These are phyloP conservation scores for Panurus biarmicus DNA, from an alignment of 2,113 vertebrate species.

Conservation along the genomic window DNA sequence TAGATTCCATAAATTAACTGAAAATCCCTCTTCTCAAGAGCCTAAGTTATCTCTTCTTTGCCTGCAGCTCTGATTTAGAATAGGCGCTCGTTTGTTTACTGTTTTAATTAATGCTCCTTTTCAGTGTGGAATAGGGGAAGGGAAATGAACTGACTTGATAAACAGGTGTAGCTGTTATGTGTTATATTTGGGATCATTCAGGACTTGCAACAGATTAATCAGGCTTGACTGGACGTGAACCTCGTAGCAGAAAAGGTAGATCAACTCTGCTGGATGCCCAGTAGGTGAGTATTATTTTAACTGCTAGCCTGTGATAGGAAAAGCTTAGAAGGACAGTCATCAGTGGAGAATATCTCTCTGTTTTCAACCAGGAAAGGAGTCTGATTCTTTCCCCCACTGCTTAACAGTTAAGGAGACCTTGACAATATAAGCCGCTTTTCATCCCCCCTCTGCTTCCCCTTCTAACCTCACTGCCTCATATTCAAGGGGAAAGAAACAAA, in stretches of 20 bases:
- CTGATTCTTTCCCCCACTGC: slow-evolving; percentile 61
- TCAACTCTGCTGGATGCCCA: slow-evolving; percentile 72
- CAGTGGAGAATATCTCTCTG: slow-evolving; percentile 49
- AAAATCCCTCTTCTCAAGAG: slow-evolving; percentile 83
- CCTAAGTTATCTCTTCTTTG: slow-evolving; percentile 80
- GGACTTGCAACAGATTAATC: slow-evolving; percentile 73
- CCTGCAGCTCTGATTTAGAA: slow-evolving; percentile 84
- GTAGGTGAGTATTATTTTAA: slow-evolving; percentile 81
- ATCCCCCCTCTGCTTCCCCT: slow-evolving; percentile 4
- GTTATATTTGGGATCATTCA: slow-evolving; percentile 63
- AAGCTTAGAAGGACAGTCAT: slow-evolving; percentile 75
- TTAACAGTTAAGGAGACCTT: slow-evolving; percentile 62
- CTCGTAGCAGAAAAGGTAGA: slow-evolving; percentile 74
- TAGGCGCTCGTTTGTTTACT: slow-evolving; percentile 78
- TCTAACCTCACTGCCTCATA: slow-evolving; percentile 22
- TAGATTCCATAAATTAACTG: slow-evolving; percentile 80
- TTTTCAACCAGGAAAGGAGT: slow-evolving; percentile 50
- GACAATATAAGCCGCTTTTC: slow-evolving; percentile 52
- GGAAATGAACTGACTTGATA: slow-evolving; percentile 73
- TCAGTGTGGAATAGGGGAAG: slow-evolving; percentile 67
- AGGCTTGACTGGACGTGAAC: slow-evolving; percentile 74
- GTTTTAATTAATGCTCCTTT: slow-evolving; percentile 82
- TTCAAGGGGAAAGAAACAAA: slow-evolving; percentile 48
- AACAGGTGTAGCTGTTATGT: slow-evolving; percentile 76
- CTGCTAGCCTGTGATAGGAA: slow-evolving; percentile 72